phyloP scores from a whole-genome alignment of 2,888 invertebrate genomes.

The Leptinotarsa juncta region DNA sequence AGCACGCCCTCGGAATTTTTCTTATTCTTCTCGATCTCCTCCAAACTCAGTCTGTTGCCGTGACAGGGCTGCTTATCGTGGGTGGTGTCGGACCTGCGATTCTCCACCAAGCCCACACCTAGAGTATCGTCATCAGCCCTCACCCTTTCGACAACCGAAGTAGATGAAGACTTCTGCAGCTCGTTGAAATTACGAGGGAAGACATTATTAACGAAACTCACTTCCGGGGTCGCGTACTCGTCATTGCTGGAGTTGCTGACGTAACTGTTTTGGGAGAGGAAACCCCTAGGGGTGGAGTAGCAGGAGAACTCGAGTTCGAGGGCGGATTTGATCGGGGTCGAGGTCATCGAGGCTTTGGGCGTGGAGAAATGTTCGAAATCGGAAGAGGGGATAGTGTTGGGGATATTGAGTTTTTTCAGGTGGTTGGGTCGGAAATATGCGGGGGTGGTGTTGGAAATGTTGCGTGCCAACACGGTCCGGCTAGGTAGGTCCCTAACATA shows the following conservation, averaged over 20 bases:
- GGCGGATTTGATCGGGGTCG: slow-evolving; percentile 41
- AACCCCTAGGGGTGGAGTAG: slow-evolving; percentile 53
- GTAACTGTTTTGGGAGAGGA: slow-evolving; percentile 55
- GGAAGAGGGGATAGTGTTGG: slow-evolving; percentile 51
- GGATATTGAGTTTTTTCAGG: slow-evolving; percentile 57
- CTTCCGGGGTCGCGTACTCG: slow-evolving; percentile 61
- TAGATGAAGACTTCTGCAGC: slow-evolving; percentile 59
- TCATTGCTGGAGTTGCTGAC: slow-evolving; percentile 57
- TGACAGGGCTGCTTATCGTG: slow-evolving; percentile 18
- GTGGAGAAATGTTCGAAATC: slow-evolving; percentile 46
- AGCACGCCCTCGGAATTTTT: slow-evolving; percentile 53
- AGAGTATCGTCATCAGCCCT: slow-evolving; percentile 34
- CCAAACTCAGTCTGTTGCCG: slow-evolving; percentile 42
- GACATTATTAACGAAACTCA: slow-evolving; percentile 46
- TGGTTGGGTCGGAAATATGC: slow-evolving; percentile 53
- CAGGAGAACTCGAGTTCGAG: slow-evolving; percentile 22
- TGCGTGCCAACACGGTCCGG: slow-evolving; percentile 70
- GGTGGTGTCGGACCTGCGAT: slow-evolving; percentile 38
- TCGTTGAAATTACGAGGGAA: slow-evolving; percentile 58
- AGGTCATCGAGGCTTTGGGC: slow-evolving; percentile 32
- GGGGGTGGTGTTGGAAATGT: slow-evolving; percentile 44
- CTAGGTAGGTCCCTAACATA: slow-evolving; percentile 72
- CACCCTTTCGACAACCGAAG: slow-evolving; percentile 53
- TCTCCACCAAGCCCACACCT: slow-evolving; percentile 25
- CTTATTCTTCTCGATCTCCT: slow-evolving; percentile 42